phyloP scores from a whole-genome alignment of 2,113 vertebrate genomes.

The Larimichthys polyactis region DNA sequence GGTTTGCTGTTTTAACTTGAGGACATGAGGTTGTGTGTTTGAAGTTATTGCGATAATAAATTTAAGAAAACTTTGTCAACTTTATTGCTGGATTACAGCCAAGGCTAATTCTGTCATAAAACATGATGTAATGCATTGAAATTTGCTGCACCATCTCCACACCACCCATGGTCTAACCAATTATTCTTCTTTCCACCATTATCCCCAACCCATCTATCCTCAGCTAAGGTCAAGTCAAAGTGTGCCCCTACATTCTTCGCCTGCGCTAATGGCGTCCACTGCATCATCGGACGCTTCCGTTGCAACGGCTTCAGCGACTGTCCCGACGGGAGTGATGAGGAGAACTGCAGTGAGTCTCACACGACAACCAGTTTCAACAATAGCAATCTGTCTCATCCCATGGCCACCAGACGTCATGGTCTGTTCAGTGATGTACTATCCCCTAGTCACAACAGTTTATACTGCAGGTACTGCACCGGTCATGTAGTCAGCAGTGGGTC shows the following conservation, averaged over 20 bases:
- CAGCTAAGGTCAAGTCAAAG: slow-evolving; percentile 93
- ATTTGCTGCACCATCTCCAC: slow-evolving; percentile 17
- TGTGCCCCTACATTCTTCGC: slow-evolving; percentile 95
- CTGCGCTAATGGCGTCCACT: slow-evolving; percentile 94
- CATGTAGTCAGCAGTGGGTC: neutral
- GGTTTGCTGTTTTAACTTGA: slow-evolving; percentile 1
- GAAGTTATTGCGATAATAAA: neutral
- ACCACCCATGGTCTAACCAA: slow-evolving; percentile 33
- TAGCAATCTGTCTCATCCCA: slow-evolving; percentile 1
- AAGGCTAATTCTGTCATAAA: slow-evolving; percentile 52
- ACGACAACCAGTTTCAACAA: neutral
- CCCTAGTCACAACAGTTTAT: slow-evolving; percentile 16
- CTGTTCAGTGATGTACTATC: slow-evolving; percentile 22
- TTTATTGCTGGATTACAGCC: slow-evolving; percentile 7
- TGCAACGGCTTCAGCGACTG: slow-evolving; percentile 97
- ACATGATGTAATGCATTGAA: slow-evolving; percentile 26
- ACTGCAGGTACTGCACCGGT: neutral
- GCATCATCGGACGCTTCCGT: slow-evolving; percentile 97
- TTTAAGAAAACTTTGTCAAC: neutral
- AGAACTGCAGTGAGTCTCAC: slow-evolving; percentile 96
- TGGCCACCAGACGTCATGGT: slow-evolving; percentile 5
- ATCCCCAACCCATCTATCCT: slow-evolving; percentile 14
- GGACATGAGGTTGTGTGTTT: neutral
- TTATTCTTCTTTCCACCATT: slow-evolving; percentile 25
- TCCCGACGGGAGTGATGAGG: slow-evolving; percentile 95